Conservation (phyloP, 92 coral and sea anemone species). For the Phenganax subtilis region DNA sequence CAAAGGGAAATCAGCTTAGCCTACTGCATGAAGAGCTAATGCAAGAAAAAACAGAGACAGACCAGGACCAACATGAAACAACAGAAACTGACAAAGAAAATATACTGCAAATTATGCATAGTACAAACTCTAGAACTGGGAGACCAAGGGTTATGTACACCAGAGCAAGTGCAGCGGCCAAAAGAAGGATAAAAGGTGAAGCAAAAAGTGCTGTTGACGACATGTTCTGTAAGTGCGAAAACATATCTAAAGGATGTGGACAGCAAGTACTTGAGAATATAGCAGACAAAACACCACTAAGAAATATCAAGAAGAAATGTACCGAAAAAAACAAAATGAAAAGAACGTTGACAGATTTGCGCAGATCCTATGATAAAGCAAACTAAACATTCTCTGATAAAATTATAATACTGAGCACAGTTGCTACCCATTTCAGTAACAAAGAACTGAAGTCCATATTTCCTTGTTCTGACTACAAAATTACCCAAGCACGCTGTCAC, state of each 20-base stretch:
- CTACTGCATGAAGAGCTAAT: not conserved
- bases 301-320: not conserved
- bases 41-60: not conserved
- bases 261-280: not conserved
- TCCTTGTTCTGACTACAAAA: slow-evolving; percentile 32
- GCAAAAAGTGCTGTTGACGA: not conserved
- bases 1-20: not conserved
- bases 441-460: slow-evolving; percentile 32
- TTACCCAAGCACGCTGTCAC: slow-evolving; percentile 28
- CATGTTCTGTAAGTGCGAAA: not conserved
- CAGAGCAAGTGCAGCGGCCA: slow-evolving; percentile 3
- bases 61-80: not conserved
- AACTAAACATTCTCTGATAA: not conserved
- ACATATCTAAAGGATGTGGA: not conserved
- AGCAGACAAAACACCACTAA: not conserved
- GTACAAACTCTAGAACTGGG: not conserved
- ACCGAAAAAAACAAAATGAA: not conserved
- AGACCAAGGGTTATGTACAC: not conserved
- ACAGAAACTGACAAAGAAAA: not conserved
- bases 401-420: slow-evolving; percentile 30
- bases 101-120: not conserved
- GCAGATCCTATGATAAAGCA: not conserved
- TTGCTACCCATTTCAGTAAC: slow-evolving; percentile 20
- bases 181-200: slow-evolving; percentile 6
- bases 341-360: not conserved